Evolutionary conservation across 2,113 vertebrate species (phyloP), one percentile per base, ranked within the genome.

Genomic region (Leuciscus idus): DNA sequence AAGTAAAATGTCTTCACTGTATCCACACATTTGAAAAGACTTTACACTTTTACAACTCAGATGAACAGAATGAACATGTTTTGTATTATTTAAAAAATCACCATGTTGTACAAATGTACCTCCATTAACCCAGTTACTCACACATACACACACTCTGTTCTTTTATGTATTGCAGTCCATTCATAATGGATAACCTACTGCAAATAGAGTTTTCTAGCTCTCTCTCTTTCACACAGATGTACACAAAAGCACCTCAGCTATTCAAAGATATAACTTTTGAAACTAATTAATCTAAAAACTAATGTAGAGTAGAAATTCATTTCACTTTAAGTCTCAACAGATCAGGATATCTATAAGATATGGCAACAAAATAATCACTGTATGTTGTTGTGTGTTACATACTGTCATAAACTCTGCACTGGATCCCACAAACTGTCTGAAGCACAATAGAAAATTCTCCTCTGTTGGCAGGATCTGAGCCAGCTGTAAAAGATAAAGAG

Each of bases 401-500:
- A 99, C 98, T 93, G 96, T 94, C 98, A 99, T 99, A 85, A 99
- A 99, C 89, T 98, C 96, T 0, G 93, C 79, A 55, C 97, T 99
- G 94, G 98, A 99, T 85, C 97, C 95, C 82, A 98, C 96, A 17
- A 97, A 97, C 90, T 98, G 96, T 85, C 98, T 94, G 94, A 99
- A 99, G 92, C 96, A 99, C 70, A 99, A 94, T 74, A 99, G 95
- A 90, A 99, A 99, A 92, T 98, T 99, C 94, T 99, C 97, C 87
- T 99, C 98, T 0, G 98, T 98, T 1, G 98, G 98, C 81, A 99
- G 95, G 93, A 99, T 97, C 94, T 98, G 97, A 52, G 98, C 98
- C 93, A 99, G 91, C 98, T 99, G 52, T 62, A 61, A 84, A 76
- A 92, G 61, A 85, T 43, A 0, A 0, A 87, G 62, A 80, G 57